Base-by-base conservation (phyloP, 2,113 vertebrate genomes). In the Sporophila hypoxantha region DNA sequence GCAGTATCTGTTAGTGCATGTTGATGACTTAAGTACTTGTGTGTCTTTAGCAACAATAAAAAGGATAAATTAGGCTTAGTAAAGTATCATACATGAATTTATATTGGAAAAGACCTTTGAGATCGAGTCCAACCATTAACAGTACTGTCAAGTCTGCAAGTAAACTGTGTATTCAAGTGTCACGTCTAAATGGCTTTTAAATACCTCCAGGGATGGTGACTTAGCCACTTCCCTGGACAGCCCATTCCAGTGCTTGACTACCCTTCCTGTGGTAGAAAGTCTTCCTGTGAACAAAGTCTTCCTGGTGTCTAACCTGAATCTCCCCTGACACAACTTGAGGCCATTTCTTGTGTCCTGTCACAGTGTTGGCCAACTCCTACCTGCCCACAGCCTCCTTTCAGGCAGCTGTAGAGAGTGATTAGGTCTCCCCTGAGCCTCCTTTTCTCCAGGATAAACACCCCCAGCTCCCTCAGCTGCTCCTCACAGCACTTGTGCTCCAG, bases 71-170 rank as follows among this genome's bases (percentile, higher is more conserved):
- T 52, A 64, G 53, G 17, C 18, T 47, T 64, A 60, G 14, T 82
- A 64, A 27, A 26, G 10, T 14, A 59, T 57, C 4, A 34, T 32
- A 42, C 65, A 57, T 41, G 8, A 1, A 6, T 57, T 71, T 53
- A 32, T 39, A 8, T 46, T 79, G 15, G 22, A 67, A 71, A 62
- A 57, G 42, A 41, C 19, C 1, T 11, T 56, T 52, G 19, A 36
- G 36, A 25, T 66, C 0, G 0, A n/a, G 21, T 50, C 25, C 13
- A 56, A 0, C n/a, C 1, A 5, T 69, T 41, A 52, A 47, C 3
- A n/a, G 6, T 37, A n/a, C 14, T 69, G 26, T 49, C 42, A 57
- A 29, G 18, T 62, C 17, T n/a, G 21, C 18, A 27, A 50, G 37
- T 36, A 71, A 66, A 36, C 29, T 1, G 5, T 46, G 6, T 81